A percentile compares a stretch with the other conserved stretches of the same genome.
These are phyloP conservation scores for Hipparchia sbordonii DNA, from an alignment of 2,888 invertebrate species.

Conservation along the genomic window DNA sequence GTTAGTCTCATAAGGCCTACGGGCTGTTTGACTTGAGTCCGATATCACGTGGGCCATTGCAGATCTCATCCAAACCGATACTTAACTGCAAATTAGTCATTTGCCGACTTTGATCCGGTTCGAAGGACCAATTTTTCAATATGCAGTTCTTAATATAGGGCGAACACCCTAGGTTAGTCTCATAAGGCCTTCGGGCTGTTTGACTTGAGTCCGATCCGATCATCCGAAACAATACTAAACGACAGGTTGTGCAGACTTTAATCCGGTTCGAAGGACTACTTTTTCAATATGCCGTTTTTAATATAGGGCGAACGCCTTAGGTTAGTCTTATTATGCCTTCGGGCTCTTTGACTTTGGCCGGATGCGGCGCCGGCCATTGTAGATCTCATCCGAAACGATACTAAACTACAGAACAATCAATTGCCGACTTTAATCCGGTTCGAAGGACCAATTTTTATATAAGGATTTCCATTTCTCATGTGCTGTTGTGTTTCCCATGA, in stretches of 20 bases:
- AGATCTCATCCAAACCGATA: constrained; percentile 79
- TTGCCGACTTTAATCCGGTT: background rate
- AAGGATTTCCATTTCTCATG: too few species aligned
- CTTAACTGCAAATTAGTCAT: constrained; percentile 61
- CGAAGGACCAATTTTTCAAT: constrained; percentile 68
- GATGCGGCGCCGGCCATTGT: constrained; percentile 87
- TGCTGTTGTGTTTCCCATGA: too few species aligned
- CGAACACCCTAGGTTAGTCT: constrained; percentile 45
- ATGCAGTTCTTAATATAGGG: too few species aligned
- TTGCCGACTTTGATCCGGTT: constrained; percentile 73
- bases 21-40: constrained; percentile 85
- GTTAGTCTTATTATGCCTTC: constrained; percentile 83
- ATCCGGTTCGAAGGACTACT: constrained; percentile 81
- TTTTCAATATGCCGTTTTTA: background rate
- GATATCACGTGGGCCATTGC: constrained; percentile 87
- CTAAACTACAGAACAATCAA: constrained; percentile 52
- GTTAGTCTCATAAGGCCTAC: constrained; percentile 45
- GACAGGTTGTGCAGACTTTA: constrained; percentile 62
- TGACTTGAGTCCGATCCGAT: constrained; percentile 86
- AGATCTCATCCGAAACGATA: constrained; percentile 79
- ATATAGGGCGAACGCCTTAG: too few species aligned
- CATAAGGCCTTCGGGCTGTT: constrained; percentile 86
- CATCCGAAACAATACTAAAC: constrained; percentile 64
- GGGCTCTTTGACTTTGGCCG: constrained; percentile 85
- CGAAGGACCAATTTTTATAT: background rate